Base-by-base conservation (phyloP, 1,140 invertebrate species). In the Drosophila lini region DNA sequence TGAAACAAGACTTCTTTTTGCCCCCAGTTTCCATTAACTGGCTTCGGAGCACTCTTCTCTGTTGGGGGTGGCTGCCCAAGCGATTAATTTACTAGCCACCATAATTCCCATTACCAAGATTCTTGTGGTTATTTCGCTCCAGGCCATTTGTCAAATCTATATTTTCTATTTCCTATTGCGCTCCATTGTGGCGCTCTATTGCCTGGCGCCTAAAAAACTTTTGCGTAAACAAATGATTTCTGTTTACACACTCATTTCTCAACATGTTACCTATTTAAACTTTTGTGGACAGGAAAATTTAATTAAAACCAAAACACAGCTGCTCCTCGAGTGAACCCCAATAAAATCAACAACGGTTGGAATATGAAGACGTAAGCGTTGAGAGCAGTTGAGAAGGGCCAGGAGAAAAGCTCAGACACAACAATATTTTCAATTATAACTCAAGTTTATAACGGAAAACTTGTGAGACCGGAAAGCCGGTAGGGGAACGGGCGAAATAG, bases 271-370 rank as follows among this genome's bases (percentile, higher is more conserved):
- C 83, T 89, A 89, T 89, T 76, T 89, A 89, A 88, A 88, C 80
- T 88, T 85, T 80, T 88, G 83, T 84, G 84, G 84, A 88, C 84
- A 88, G 73, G 74, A 83, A 89, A 89, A 88, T 88, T 88, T 89
- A 88, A 88, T 88, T 88, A 88, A 88, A 89, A 83, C 68, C 77
- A 68, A 88, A 80, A 71, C 73, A 89, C 83, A 88, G 83, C 84
- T 88, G 83, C 80, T 89, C 65, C 75, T 50, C 64, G 58, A 81
- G 47, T 69, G 22, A 69, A 65, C 44, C 38, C 64, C 55, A 56
- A 45, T 44, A 73, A 69, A 62, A 74, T 74, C 80, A 77, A 78
- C 74, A 81, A 44, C 41, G 62, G 40, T 69, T 48, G 64, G 48
- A 75, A 56, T 44, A 67, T 68, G 47, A 69, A 69, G 63, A 69